Conservation (phyloP, 2,797 vertebrate genomes). For the Pogonophryne albipinna region DNA sequence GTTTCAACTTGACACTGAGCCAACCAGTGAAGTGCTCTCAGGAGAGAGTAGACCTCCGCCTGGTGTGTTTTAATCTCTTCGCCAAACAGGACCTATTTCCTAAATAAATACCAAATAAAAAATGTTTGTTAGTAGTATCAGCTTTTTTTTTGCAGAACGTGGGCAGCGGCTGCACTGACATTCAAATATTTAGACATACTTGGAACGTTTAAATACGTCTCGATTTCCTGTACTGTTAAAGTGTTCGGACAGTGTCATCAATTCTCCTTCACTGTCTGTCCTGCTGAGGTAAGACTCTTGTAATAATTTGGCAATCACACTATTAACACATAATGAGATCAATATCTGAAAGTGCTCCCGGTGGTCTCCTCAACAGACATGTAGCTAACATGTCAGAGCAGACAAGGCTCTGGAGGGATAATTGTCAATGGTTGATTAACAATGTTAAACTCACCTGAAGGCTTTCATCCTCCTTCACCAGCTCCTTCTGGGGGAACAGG, state of each 20-base stretch:
- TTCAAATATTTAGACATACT: conserved; percentile 20
- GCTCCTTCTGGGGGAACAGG: conserved; percentile 97
- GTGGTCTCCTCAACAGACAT: conserved; percentile 17
- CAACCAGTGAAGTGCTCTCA: too few species aligned
- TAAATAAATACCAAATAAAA: conserved; percentile 3
- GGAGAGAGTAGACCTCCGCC: too few species aligned
- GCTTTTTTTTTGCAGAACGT: neutral
- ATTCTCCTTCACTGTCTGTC: conserved; percentile 3
- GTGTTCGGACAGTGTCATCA: neutral
- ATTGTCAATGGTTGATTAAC: neutral
- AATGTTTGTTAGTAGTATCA: conserved; percentile 3
- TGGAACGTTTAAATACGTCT: too few species aligned
- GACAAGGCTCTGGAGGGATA: conserved; percentile 1
- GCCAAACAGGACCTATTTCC: neutral
- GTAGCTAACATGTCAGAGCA: conserved; percentile 12
- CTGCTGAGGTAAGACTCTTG: conserved; percentile 20
- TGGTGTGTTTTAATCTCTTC: too few species aligned
- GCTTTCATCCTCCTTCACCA: conserved; percentile 96
- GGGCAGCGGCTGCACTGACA: conserved; percentile 8
- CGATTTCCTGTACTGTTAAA: conserved; percentile 9
- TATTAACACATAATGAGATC: conserved; percentile 26
- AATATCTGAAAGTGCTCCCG: conserved; percentile 30
- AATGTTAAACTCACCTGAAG: conserved; percentile 88
- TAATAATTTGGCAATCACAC: conserved; percentile 21
- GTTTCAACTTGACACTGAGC: neutral